A percentile compares a stretch with the other conserved stretches of the same genome.
Conservation (phyloP, 2,888 invertebrate species). For the Ptychoptera albimana region DNA sequence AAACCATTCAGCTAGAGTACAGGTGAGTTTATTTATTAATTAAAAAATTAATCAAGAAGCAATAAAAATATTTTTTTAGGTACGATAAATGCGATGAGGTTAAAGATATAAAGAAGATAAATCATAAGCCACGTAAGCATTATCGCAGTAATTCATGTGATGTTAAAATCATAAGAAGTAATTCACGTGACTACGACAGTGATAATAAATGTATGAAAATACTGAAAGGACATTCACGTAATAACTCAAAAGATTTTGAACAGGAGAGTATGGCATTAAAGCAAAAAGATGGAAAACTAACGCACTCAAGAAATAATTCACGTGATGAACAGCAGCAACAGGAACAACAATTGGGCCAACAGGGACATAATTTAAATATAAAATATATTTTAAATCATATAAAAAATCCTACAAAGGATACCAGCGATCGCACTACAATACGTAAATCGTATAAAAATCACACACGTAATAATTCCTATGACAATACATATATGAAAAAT, state of each 20-base stretch:
- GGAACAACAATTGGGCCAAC: conserved; percentile 23
- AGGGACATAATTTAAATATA: conserved; percentile 20
- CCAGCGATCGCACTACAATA: not conserved
- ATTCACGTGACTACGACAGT: conserved; percentile 22
- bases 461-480: conserved; percentile 31
- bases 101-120: conserved; percentile 3
- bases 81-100: conserved; percentile 26
- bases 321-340: conserved; percentile 25
- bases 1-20: conserved; percentile 44
- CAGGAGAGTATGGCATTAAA: conserved; percentile 8
- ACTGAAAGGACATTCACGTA: conserved; percentile 1
- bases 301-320: conserved; percentile 32
- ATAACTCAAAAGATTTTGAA: conserved; percentile 3
- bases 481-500: conserved; percentile 31
- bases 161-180: conserved; percentile 30
- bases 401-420: conserved; percentile 12
- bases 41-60: not conserved
- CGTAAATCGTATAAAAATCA: conserved; percentile 19
- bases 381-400: conserved; percentile 30
- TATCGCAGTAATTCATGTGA: conserved; percentile 31
- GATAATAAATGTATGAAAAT: conserved; percentile 6
- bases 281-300: conserved; percentile 13
- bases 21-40: conserved; percentile 21
- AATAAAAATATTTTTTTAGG: conserved; percentile 12
- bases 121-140: conserved; percentile 26